phyloP scores from a whole-genome alignment of 2,113 vertebrate genomes.

The Cheilinus undulatus region DNA sequence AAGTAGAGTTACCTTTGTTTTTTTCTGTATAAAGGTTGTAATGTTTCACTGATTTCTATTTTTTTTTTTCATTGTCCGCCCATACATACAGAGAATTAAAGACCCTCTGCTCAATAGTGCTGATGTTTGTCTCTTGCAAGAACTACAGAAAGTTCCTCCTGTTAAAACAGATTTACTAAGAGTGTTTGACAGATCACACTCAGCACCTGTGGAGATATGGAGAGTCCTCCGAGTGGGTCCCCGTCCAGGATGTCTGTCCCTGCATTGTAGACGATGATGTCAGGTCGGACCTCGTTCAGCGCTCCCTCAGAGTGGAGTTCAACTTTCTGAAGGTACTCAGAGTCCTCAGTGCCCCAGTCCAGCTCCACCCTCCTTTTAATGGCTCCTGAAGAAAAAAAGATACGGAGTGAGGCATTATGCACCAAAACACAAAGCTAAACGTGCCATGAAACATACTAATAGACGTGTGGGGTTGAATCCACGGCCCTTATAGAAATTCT shows the following conservation, averaged over 20 bases:
- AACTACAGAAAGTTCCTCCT: not conserved
- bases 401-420: not conserved
- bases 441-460: not conserved
- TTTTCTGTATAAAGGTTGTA: too few species aligned
- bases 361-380: conserved; percentile 93
- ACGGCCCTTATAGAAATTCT: not conserved
- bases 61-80: too few species aligned
- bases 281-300: conserved; percentile 87
- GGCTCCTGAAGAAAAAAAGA: conserved; percentile 83
- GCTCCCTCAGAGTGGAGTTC: conserved; percentile 86
- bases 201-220: conserved; percentile 91
- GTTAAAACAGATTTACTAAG: not conserved
- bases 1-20: too few species aligned
- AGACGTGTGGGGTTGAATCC: not conserved
- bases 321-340: conserved; percentile 92
- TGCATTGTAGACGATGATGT: conserved; percentile 94
- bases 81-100: too few species aligned
- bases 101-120: too few species aligned
- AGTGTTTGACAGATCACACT: not conserved
- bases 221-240: conserved; percentile 92
- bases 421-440: not conserved
- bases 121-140: too few species aligned
- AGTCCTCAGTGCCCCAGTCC: conserved; percentile 94
- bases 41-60: too few species aligned
- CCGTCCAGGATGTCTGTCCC: conserved; percentile 95